Evolutionary conservation across 2,888 invertebrate species (phyloP).

Genomic region (Leptinotarsa haldemani): DNA sequence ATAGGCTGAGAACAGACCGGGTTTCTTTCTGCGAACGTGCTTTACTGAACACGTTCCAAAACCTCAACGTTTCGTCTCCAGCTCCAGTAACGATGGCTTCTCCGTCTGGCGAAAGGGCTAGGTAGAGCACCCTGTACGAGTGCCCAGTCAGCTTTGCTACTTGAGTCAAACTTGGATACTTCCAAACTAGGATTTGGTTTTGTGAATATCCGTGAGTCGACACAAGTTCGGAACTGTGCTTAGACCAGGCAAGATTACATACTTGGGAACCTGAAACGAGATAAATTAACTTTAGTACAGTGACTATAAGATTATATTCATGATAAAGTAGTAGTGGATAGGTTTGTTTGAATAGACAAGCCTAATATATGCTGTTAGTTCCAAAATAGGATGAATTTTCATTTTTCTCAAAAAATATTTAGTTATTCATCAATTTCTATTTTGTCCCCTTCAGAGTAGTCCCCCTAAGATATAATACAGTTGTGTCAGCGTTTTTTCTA

Average conservation of each 20-base stretch:
- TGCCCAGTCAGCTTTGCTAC: slow-evolving; percentile 98
- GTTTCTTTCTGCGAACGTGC: slow-evolving; percentile 94
- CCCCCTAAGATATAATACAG: too few relatives aligned
- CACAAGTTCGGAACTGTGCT: slow-evolving; percentile 96
- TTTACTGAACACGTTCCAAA: slow-evolving; percentile 99
- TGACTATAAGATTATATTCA: neutral
- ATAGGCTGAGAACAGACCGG: slow-evolving; percentile 91
- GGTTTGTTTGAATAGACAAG: too few relatives aligned
- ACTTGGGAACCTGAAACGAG: slow-evolving; percentile 86
- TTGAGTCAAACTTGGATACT: slow-evolving; percentile 96
- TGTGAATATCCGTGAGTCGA: slow-evolving; percentile 99
- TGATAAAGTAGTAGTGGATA: neutral
- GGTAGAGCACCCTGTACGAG: slow-evolving; percentile 93
- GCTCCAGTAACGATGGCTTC: slow-evolving; percentile 99
- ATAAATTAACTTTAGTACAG: neutral
- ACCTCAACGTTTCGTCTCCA: slow-evolving; percentile 96
- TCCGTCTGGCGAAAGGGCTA: slow-evolving; percentile 97
- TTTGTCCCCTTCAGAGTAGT: too few relatives aligned
- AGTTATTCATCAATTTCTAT: too few relatives aligned
- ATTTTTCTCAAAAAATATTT: too few relatives aligned
- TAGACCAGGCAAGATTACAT: slow-evolving; percentile 98
- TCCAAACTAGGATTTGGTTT: slow-evolving; percentile 99
- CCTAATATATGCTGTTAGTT: too few relatives aligned
- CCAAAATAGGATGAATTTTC: too few relatives aligned
- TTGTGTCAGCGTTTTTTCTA: too few relatives aligned